These are phyloP conservation scores for Drosophila subquinaria DNA, from an alignment of 2,888 invertebrate species.

Conservation along the genomic window DNA sequence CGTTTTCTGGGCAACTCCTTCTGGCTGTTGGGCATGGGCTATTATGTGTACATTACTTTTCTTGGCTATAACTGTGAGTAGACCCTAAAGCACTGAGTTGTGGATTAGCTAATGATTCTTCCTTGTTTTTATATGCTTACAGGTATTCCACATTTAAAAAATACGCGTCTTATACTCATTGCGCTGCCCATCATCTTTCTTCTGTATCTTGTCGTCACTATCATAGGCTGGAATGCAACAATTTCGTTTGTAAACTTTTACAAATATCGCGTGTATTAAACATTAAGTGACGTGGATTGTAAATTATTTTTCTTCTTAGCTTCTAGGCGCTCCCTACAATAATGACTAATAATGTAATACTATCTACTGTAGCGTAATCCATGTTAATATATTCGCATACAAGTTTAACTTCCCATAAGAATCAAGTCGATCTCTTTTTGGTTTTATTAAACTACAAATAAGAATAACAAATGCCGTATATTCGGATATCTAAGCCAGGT, in stretches of 20 bases:
- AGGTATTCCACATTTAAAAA: conserved; percentile 95
- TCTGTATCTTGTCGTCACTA: conserved; percentile 91
- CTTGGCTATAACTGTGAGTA: conserved; percentile 96
- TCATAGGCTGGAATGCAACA: conserved; percentile 94
- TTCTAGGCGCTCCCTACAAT: conserved; percentile 49
- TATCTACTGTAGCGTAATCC: conserved; percentile 50
- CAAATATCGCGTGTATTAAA: conserved; percentile 90
- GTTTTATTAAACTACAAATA: conserved; percentile 56
- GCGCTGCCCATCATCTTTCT: conserved; percentile 92
- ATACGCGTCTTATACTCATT: conserved; percentile 93
- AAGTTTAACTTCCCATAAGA: conserved; percentile 44
- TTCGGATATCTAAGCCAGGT: conserved; percentile 83
- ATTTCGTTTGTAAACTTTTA: conserved; percentile 93
- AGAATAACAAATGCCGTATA: conserved; percentile 48
- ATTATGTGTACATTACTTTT: conserved; percentile 98
- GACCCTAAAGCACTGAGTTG: background rate
- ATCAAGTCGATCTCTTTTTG: conserved; percentile 12
- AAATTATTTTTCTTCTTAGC: conserved; percentile 69
- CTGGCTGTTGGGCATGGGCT: conserved; percentile 95
- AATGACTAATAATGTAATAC: conserved; percentile 61
- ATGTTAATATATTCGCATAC: conserved; percentile 41
- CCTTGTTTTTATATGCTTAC: conserved; percentile 51
- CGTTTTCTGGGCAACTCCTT: conserved; percentile 95
- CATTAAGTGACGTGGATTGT: conserved; percentile 43
- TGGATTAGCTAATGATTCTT: conserved; percentile 6